Evolutionary conservation across 2,113 vertebrate species (phyloP).

Genomic region (Vimba vimba): DNA sequence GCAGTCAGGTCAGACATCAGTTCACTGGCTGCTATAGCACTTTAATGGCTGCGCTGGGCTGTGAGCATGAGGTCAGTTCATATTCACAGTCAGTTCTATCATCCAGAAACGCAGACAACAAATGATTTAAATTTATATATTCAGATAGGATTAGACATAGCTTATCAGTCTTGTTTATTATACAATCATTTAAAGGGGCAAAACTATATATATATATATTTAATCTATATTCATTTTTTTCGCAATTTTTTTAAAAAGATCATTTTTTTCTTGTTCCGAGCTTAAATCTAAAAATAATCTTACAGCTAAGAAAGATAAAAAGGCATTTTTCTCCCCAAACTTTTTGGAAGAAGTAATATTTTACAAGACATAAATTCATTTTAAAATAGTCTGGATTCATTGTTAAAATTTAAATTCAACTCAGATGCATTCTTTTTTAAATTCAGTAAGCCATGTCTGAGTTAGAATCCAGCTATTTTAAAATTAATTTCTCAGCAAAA

Average conservation of each 20-base stretch:
- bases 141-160: not conserved
- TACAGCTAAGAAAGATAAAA: not conserved
- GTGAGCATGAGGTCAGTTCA: constrained; percentile 19
- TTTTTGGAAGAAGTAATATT: not conserved
- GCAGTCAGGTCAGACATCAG: constrained; percentile 23
- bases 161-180: not conserved
- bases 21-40: constrained; percentile 13
- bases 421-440: not conserved
- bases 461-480: not conserved
- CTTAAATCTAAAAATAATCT: not conserved
- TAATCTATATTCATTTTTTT: not conserved
- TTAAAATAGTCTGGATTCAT: not conserved
- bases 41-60: constrained; percentile 10
- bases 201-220: not conserved
- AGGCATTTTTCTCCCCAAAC: not conserved
- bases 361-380: not conserved
- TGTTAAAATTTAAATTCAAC: not conserved
- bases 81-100: not conserved
- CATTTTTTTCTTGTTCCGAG: no score
- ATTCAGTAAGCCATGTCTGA: not conserved
- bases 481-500: not conserved
- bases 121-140: not conserved
- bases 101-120: constrained; percentile 5
- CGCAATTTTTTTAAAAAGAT: accelerated
- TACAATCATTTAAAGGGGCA: not conserved